These are phyloP conservation scores for Anguilla obscura DNA, from an alignment of 2,797 vertebrate species.

Conservation along the genomic window DNA sequence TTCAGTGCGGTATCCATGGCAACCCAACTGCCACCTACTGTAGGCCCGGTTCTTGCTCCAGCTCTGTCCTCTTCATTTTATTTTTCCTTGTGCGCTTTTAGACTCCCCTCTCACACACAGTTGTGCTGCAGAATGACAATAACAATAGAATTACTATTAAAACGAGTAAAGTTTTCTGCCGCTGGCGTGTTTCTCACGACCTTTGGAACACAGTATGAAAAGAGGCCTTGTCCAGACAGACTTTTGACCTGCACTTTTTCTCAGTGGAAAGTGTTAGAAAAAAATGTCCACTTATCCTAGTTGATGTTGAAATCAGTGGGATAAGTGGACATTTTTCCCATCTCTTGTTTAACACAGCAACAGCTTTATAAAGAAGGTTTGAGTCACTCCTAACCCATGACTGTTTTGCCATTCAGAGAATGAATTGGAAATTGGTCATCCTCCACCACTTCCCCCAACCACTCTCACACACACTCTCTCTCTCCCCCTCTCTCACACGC, in stretches of 20 bases:
- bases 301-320: conserved; percentile 13
- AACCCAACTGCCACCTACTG: conserved; percentile 50
- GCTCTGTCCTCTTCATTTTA: conserved; percentile 27
- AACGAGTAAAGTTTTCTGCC: conserved; percentile 36
- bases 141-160: conserved; percentile 55
- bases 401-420: conserved; percentile 19
- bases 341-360: conserved; percentile 23
- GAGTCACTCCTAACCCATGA: neutral
- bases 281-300: neutral
- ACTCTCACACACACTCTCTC: neutral
- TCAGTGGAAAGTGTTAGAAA: neutral
- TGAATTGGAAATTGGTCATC: neutral
- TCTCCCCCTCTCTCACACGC: neutral
- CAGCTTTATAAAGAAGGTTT: conserved; percentile 5
- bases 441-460: neutral
- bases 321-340: no score
- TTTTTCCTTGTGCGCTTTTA: conserved; percentile 37
- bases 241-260: conserved; percentile 53
- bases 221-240: conserved; percentile 62
- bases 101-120: conserved; percentile 36
- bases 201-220: conserved; percentile 54
- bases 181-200: conserved; percentile 54
- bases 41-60: conserved; percentile 22
- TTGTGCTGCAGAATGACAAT: conserved; percentile 48
- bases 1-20: conserved; percentile 54